A percentile compares a stretch with the other conserved stretches of the same genome.
Conservation (phyloP, 2,797 vertebrate genomes). For the Coluber constrictor region DNA sequence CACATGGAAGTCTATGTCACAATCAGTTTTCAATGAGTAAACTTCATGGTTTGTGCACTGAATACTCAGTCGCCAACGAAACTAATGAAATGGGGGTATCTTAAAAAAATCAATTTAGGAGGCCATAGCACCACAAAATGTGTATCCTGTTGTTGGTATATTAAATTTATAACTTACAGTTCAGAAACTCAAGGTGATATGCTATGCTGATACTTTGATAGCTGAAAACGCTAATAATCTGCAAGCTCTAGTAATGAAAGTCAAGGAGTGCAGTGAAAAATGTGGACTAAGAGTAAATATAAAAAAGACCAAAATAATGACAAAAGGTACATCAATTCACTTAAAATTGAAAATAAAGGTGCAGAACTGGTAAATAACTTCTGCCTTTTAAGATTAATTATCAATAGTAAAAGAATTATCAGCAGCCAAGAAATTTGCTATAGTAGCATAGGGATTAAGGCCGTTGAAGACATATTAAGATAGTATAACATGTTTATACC, state of each 20-base stretch:
- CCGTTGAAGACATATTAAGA: background rate
- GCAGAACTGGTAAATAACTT: background rate
- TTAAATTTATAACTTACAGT: too few species aligned
- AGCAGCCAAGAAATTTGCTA: background rate
- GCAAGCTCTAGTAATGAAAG: background rate
- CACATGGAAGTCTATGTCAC: too few species aligned
- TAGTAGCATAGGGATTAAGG: background rate
- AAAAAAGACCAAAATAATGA: background rate
- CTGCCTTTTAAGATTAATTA: background rate
- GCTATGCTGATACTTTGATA: background rate
- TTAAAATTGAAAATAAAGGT: background rate
- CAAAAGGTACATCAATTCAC: background rate
- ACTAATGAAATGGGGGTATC: too few species aligned
- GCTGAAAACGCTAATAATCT: background rate
- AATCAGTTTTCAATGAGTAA: too few species aligned
- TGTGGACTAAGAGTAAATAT: background rate
- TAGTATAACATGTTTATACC: background rate
- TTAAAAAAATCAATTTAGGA: too few species aligned
- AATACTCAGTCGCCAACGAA: too few species aligned
- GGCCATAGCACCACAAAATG: too few species aligned
- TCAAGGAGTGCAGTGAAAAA: background rate
- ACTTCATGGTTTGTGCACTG: too few species aligned
- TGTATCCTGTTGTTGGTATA: too few species aligned
- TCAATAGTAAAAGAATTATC: background rate
- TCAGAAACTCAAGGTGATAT: background rate